Conservation (phyloP, 2,888 invertebrate genomes). For the Microchrysa polita region DNA sequence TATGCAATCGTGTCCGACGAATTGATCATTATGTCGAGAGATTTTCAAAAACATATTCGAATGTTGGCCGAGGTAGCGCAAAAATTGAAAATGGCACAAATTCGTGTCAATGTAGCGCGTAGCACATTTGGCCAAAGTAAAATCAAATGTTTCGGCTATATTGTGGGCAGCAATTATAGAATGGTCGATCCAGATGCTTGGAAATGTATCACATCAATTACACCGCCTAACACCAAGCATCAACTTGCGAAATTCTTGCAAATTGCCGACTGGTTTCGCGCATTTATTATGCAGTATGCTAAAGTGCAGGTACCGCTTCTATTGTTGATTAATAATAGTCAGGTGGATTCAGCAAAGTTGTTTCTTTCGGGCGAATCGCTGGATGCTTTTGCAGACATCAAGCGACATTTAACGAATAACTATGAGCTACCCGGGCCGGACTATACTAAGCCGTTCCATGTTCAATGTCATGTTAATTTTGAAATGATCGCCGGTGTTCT, state of each 20-base stretch:
- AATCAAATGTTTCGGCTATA: not conserved
- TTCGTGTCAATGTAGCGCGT: not conserved
- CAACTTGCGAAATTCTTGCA: slow-evolving; percentile 1
- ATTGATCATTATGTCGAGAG: not conserved
- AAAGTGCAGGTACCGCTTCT: slow-evolving; percentile 37
- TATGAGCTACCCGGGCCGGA: slow-evolving; percentile 55
- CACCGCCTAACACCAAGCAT: not conserved
- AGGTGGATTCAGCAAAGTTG: not conserved
- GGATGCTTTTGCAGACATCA: not conserved
- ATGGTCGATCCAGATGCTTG: not conserved
- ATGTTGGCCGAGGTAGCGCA: not conserved
- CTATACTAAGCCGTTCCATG: slow-evolving; percentile 62
- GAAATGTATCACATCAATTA: not conserved
- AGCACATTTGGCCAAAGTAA: not conserved
- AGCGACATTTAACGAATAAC: not conserved
- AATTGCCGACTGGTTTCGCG: slow-evolving; percentile 23
- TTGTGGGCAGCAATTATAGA: not conserved
- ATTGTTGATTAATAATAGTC: not conserved
- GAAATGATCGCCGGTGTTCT: slow-evolving; percentile 11
- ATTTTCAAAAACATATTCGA: slow-evolving; percentile 8
- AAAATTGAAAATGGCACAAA: not conserved
- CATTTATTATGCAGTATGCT: slow-evolving; percentile 49
- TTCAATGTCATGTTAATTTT: slow-evolving; percentile 47
- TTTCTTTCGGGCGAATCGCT: not conserved
- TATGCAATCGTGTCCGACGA: not conserved